These are phyloP conservation scores for Esperia sulphurella DNA, from an alignment of 2,888 invertebrate species.

Conservation along the genomic window DNA sequence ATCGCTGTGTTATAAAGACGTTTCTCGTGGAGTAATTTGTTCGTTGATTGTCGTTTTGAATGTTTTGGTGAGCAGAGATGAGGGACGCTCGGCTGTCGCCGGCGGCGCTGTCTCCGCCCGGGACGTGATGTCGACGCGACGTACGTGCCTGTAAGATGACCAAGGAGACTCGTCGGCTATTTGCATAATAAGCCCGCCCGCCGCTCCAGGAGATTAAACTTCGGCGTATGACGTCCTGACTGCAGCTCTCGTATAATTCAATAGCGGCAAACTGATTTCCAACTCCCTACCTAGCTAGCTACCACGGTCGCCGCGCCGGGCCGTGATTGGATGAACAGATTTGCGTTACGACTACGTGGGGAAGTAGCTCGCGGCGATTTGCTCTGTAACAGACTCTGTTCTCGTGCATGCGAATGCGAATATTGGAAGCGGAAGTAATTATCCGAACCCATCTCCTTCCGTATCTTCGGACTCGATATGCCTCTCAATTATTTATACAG, in stretches of 20 bases:
- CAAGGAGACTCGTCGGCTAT: constrained; percentile 59
- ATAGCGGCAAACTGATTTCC: constrained; percentile 74
- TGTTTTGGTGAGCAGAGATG: not conserved
- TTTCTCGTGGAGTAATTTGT: constrained; percentile 23
- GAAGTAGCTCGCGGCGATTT: constrained; percentile 43
- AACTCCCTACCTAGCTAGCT: constrained; percentile 52
- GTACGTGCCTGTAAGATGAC: constrained; percentile 65
- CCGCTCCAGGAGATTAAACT: constrained; percentile 73
- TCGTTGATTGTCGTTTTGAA: not conserved
- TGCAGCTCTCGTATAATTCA: constrained; percentile 73
- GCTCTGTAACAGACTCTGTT: constrained; percentile 44
- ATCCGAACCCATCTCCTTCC: constrained; percentile 36
- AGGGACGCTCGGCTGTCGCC: constrained; percentile 1
- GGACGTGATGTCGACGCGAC: constrained; percentile 36
- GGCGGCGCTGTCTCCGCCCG: constrained; percentile 12
- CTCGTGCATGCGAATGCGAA: constrained; percentile 34
- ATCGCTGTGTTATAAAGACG: constrained; percentile 49
- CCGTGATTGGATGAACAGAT: constrained; percentile 62
- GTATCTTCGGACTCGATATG: not conserved
- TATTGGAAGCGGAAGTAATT: constrained; percentile 54
- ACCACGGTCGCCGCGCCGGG: constrained; percentile 28
- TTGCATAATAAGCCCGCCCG: constrained; percentile 74
- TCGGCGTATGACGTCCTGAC: constrained; percentile 70
- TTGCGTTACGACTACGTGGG: constrained; percentile 36
- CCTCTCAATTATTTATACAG: constrained; percentile 46